Conservation (phyloP, 2,797 vertebrate species). For the Takifugu rubripes region DNA sequence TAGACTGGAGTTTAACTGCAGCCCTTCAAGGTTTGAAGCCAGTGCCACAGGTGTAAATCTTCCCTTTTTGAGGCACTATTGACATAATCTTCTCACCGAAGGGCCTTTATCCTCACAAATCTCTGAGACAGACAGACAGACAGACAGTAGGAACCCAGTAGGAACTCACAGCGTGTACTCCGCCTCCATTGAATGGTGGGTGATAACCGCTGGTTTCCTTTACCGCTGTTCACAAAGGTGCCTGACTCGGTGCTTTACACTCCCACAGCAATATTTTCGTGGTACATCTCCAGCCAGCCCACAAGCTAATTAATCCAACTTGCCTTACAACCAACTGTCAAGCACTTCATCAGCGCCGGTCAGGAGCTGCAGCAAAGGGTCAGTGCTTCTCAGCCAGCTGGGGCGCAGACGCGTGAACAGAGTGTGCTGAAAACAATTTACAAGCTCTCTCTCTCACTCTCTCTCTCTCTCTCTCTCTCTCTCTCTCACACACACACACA, state of each 20-base stretch:
- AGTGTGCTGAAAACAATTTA: conserved; percentile 43
- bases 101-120: too few relatives aligned
- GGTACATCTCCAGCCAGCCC: conserved; percentile 45
- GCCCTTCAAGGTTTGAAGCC: too few relatives aligned
- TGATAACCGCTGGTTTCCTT: conserved; percentile 53
- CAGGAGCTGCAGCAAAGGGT: conserved; percentile 60
- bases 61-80: too few relatives aligned
- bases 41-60: too few relatives aligned
- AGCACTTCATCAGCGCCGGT: conserved; percentile 61
- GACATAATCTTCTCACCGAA: too few relatives aligned
- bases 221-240: conserved; percentile 50
- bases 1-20: too few relatives aligned
- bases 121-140: too few relatives aligned
- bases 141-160: too few relatives aligned
- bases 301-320: conserved; percentile 70
- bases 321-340: conserved; percentile 57
- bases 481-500: too few relatives aligned
- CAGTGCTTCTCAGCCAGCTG: conserved; percentile 58
- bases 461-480: too few relatives aligned
- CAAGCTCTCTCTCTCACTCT: not conserved
- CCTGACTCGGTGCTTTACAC: conserved; percentile 46
- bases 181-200: conserved; percentile 20
- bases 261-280: conserved; percentile 44
- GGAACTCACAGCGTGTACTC: too few relatives aligned
- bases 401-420: conserved; percentile 53